Conservation (phyloP, 2,888 invertebrate genomes). For the Argynnis bischoffii region DNA sequence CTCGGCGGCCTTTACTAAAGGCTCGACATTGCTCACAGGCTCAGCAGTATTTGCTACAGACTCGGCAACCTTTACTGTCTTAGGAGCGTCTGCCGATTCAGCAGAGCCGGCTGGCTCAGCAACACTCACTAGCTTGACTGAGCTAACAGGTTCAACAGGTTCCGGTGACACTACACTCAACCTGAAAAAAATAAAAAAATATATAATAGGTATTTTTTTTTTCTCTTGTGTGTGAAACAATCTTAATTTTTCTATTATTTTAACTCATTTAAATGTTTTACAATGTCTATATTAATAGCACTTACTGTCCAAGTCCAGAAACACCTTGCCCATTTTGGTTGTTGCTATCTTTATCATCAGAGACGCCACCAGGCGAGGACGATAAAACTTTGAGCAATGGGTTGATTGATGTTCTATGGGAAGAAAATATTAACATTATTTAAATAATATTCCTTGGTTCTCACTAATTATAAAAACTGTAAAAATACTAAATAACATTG, state of each 20-base stretch:
- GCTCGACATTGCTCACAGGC: too few species aligned
- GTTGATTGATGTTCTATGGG: constrained; percentile 3
- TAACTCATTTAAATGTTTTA: not conserved
- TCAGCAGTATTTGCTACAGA: too few species aligned
- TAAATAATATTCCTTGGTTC: too few species aligned
- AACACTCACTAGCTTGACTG: not conserved
- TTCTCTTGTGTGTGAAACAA: too few species aligned
- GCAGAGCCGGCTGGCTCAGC: not conserved
- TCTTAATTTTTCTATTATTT: too few species aligned
- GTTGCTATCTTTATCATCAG: constrained; percentile 35
- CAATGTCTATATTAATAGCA: not conserved
- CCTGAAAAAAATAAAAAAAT: constrained; percentile 1
- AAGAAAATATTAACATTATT: not conserved
- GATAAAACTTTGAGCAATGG: constrained; percentile 32
- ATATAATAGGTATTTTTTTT: not conserved
- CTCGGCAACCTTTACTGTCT: too few species aligned
- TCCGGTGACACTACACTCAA: not conserved
- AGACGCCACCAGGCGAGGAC: constrained; percentile 29
- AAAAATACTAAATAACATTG: too few species aligned
- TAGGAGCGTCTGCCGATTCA: not conserved
- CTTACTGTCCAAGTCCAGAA: constrained; percentile 11
- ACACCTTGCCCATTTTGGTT: constrained; percentile 8
- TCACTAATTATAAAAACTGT: too few species aligned
- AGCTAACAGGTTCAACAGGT: too few species aligned
- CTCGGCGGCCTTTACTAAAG: too few species aligned